Base-by-base conservation (phyloP, 2,113 vertebrate species). In the Tetrao urogallus region DNA sequence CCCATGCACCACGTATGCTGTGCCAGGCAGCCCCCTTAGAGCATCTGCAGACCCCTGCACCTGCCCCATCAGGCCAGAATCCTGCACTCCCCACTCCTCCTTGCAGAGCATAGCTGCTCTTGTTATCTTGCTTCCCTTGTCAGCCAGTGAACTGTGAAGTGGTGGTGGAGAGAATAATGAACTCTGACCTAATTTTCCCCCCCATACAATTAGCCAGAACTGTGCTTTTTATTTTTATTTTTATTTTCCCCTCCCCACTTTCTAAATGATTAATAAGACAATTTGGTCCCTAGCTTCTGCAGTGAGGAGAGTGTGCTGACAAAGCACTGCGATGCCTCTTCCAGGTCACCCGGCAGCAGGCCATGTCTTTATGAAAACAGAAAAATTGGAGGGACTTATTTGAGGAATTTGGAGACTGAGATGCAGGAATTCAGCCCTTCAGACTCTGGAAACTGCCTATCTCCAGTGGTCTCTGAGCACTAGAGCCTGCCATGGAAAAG, bases 281-380 rank as follows among this genome's bases (percentile, higher is more conserved):
- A 95, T 73, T 91, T 93, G 91, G 93, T 95, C 92, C 79, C 94
- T 50, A 90, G 90, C 86, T 94, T 95, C 91, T 96, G 90, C 78
- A 94, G 91, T 42, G 79, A 96, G 79, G 82, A 73, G 3, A 95
- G 90, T 78, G 75, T 96, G 96, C 96, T 96, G 96, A 96, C 96
- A 95, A 96, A 96, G 93, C 96, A 96, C 85, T 94, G 80, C 2
- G 3, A 85, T 83, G 95, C 81, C 58, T 97, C 91, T 97, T 96
- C 94, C 95, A 97, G 96, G 95, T 97, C 96, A 97, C 79, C 92
- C 79, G 43, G 95, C 96, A 96, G 94, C 88, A 95, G 90, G 93
- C 96, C 92, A 94, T 70, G 81, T 87, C 92, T 97, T 96, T 97
- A 94, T 94, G 92, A 96, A 97, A 97, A 97, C 93, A 96, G 93